Base-by-base conservation (phyloP, 2,797 vertebrate species). In the Poecilia velifera region DNA sequence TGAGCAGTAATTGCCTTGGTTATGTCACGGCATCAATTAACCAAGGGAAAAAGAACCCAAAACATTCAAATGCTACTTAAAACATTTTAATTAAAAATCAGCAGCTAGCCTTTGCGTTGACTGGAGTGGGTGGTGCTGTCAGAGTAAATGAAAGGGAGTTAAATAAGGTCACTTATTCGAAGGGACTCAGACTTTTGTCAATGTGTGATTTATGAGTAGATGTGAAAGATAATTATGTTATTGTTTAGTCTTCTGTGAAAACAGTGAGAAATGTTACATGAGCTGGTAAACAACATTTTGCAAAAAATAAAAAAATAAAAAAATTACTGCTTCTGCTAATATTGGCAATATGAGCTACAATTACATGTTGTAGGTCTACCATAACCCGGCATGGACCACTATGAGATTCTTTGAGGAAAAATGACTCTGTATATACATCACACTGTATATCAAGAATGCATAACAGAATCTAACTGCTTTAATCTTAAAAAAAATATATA, bases 1-100 rank as follows among this genome's bases (percentile, higher is more conserved):
- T 84, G 86, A 84, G 81, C 72, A 39, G 83, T 89, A 89, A 89
- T 90, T 85, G 90, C 81, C 76, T 85, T 39, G 70, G 64, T 79
- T 88, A 71, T 49, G 72, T 73, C 76, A 82, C 80, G 72, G 70
- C 80, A 86, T 84, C 81, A 87, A 87, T 89, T 90, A 90, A 77
- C 87, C 14, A 45, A n/a, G 39, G 9, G 1, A 2, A 34, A 62
- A 41, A 53, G 49, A 73, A 34, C 34, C 34, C 34, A 34, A 53
- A 75, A 70, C 49, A 62, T 74, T 86, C 13, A 64, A 82, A 70
- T 85, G 47, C 73, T 72, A 74, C 80, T 76, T 81, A 78, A 86
- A 87, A 87, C 57, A n/a, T 64, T 82, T 87, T 86, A 83, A 81
- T 84, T 71, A 49, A 82, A 84, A 74, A 79, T 79, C 6, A 68